Conservation (phyloP, 1,140 invertebrate species). For the Vanessa tameamea region DNA sequence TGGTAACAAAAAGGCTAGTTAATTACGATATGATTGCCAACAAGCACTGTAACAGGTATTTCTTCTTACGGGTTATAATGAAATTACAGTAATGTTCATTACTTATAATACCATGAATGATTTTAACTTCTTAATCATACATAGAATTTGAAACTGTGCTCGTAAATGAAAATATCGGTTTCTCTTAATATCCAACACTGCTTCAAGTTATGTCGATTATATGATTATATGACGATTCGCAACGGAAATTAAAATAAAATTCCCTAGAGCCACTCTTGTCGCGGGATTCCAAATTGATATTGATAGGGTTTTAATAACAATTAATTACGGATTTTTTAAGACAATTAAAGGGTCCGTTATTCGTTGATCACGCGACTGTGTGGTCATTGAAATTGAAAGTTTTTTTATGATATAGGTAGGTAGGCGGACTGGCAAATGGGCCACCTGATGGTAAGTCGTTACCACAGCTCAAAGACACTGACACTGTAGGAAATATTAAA, state of each 20-base stretch:
- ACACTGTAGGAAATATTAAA: background rate
- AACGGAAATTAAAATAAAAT: background rate
- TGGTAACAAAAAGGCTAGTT: no score
- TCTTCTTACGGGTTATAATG: no score
- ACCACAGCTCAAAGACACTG: no score
- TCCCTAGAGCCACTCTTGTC: background rate
- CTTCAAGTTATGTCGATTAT: background rate
- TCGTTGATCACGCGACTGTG: slow-evolving; percentile 7
- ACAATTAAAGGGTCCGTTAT: slow-evolving; percentile 13
- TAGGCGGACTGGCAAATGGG: no score
- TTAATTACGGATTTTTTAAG: slow-evolving; percentile 1
- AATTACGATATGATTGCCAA: no score
- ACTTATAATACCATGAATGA: no score
- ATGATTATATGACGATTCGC: background rate
- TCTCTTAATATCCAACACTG: background rate
- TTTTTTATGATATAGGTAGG: background rate
- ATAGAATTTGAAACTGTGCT: no score
- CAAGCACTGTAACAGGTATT: no score
- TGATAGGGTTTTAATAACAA: slow-evolving; percentile 7
- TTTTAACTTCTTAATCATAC: no score
- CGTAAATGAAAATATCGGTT: no score
- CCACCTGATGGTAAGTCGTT: no score
- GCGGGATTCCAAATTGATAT: background rate
- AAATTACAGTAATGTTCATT: no score
- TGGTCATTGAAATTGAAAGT: background rate